A percentile compares a stretch with the other conserved stretches of the same genome.
Evolutionary conservation across 2,113 vertebrate species (phyloP).

Genomic region (Melanerpes aurifrons): DNA sequence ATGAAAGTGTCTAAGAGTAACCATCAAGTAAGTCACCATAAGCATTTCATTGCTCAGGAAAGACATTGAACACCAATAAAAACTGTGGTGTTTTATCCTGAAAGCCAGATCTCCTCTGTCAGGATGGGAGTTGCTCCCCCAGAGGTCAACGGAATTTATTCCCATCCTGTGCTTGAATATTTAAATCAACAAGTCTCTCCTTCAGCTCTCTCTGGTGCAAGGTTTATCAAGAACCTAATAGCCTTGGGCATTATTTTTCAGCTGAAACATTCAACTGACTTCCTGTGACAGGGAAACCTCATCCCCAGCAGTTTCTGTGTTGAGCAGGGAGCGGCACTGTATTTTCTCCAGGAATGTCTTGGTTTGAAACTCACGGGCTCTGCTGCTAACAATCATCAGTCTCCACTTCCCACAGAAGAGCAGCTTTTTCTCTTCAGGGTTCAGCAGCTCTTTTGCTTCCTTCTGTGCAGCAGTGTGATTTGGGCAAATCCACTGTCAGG

Average conservation of each 20-base stretch:
- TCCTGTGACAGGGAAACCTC: neutral
- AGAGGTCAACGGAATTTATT: neutral
- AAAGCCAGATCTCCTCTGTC: neutral
- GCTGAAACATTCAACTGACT: neutral
- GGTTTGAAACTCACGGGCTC: neutral
- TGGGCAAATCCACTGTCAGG: neutral
- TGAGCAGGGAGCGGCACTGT: neutral
- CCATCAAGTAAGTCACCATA: neutral
- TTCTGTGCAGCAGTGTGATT: neutral
- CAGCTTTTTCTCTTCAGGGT: neutral
- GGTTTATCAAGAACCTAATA: neutral
- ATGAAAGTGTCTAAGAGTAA: neutral
- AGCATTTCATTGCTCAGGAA: neutral
- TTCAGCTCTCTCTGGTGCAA: neutral
- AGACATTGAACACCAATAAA: neutral
- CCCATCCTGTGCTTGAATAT: neutral
- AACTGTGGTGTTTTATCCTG: neutral
- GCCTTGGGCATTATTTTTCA: neutral
- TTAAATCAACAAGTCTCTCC: neutral
- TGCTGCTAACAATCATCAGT: neutral
- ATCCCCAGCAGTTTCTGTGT: neutral
- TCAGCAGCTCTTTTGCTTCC: neutral
- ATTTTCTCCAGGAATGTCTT: neutral
- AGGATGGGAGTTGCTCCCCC: neutral
- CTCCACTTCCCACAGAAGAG: neutral